These are phyloP conservation scores for Neoscelio sp. DNA, from an alignment of 2,888 invertebrate species.

Conservation along the genomic window DNA sequence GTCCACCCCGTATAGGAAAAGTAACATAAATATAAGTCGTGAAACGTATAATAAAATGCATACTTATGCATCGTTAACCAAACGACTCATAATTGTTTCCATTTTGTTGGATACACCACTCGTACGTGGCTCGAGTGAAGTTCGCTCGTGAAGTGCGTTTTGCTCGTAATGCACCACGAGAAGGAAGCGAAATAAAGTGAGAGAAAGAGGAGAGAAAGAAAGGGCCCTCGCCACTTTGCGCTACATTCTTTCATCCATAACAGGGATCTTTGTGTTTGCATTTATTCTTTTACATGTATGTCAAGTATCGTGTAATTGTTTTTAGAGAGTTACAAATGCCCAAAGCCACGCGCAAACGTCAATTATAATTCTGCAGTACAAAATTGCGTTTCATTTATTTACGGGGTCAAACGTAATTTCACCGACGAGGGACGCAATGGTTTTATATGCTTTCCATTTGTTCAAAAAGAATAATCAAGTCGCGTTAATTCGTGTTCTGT, in stretches of 20 bases:
- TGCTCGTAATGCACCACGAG: conserved; percentile 20
- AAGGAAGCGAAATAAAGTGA: conserved; percentile 35
- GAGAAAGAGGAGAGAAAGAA: conserved; percentile 17
- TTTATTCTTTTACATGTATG: conserved; percentile 60
- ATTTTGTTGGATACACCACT: conserved; percentile 55
- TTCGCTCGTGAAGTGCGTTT: conserved; percentile 41
- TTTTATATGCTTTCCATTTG: neutral
- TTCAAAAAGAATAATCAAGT: neutral
- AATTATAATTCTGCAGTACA: conserved; percentile 45
- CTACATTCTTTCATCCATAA: conserved; percentile 43
- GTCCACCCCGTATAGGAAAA: too few relatives aligned
- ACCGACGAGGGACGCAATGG: neutral
- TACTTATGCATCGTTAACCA: conserved; percentile 58
- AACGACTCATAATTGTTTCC: conserved; percentile 62
- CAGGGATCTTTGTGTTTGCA: conserved; percentile 44
- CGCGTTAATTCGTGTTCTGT: too few relatives aligned
- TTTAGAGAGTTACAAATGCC: conserved; percentile 63
- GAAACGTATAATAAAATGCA: neutral
- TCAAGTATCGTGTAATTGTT: conserved; percentile 63
- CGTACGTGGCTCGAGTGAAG: conserved; percentile 43
- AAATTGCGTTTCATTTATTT: conserved; percentile 55
- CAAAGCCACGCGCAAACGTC: conserved; percentile 49
- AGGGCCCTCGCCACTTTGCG: conserved; percentile 44
- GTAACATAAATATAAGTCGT: neutral
- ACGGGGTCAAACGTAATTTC: conserved; percentile 29